phyloP scores from a whole-genome alignment of 1,140 invertebrate genomes.

The Heliconius himera region DNA sequence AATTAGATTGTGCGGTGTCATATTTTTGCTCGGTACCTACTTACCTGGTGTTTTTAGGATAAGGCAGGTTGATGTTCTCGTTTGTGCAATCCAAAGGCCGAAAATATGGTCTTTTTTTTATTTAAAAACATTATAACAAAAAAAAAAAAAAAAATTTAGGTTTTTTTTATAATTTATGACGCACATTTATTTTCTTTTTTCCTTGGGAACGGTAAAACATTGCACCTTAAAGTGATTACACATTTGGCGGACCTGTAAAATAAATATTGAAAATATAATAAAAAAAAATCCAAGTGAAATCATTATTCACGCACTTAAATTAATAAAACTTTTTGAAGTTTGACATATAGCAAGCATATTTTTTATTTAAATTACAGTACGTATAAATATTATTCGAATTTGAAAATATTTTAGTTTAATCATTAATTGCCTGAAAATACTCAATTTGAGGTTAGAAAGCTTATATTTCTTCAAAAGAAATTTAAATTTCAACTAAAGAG shows the following conservation, averaged over 20 bases:
- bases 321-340: no score
- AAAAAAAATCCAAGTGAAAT: no score
- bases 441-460: no score
- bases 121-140: neutral
- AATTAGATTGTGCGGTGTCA: constrained; percentile 79
- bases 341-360: no score
- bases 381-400: no score
- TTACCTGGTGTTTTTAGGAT: constrained; percentile 68
- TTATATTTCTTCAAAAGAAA: no score
- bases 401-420: no score
- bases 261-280: constrained; percentile 13
- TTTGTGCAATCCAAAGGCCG: neutral
- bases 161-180: constrained; percentile 7
- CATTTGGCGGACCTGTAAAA: constrained; percentile 67
- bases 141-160: neutral
- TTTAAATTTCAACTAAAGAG: no score
- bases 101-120: neutral
- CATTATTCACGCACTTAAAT: no score
- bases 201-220: constrained; percentile 63
- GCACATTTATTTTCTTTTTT: constrained; percentile 51
- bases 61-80: constrained; percentile 55
- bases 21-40: constrained; percentile 70
- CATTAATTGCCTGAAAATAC: no score
- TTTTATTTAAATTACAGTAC: no score
- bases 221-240: constrained; percentile 59